Percentiles rank a stretch among this genome's conserved stretches.
phyloP scores from a whole-genome alignment of 2,888 invertebrate species.

The Eueremaeus valkanovi region DNA sequence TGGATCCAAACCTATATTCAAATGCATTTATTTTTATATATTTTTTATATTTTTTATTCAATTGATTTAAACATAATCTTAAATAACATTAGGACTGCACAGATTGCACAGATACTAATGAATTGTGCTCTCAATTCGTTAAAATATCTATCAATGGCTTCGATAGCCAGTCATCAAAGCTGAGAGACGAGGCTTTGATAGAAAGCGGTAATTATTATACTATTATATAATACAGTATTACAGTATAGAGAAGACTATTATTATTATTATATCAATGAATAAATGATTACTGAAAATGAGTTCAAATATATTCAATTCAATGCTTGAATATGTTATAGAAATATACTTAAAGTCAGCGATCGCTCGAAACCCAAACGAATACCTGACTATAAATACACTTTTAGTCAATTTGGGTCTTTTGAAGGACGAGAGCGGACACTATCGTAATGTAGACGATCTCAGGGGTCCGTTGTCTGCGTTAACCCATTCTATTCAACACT shows the following conservation, averaged over 20 bases:
- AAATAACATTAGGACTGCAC: neutral
- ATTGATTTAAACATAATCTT: neutral
- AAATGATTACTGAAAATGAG: no score
- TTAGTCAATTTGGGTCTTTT: slow-evolving; percentile 44
- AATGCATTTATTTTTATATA: no score
- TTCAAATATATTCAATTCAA: slow-evolving; percentile 12
- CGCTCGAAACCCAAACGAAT: neutral
- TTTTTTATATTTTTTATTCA: neutral
- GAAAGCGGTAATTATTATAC: neutral
- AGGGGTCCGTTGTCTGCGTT: slow-evolving; percentile 45
- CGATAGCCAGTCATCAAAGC: neutral
- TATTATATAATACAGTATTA: no score
- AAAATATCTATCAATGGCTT: slow-evolving; percentile 27
- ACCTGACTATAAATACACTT: slow-evolving; percentile 37
- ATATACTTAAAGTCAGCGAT: neutral
- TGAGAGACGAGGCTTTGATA: slow-evolving; percentile 19
- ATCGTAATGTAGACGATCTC: slow-evolving; percentile 38
- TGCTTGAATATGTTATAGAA: no score
- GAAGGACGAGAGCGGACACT: slow-evolving; percentile 44
- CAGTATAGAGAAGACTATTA: no score
- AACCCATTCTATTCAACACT: slow-evolving; percentile 35
- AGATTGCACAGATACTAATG: slow-evolving; percentile 12
- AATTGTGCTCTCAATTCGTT: slow-evolving; percentile 33
- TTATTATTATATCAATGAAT: no score
- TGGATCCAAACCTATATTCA: no score